Conservation (phyloP, 2,888 invertebrate genomes). For the Pyrochroa serraticornis region DNA sequence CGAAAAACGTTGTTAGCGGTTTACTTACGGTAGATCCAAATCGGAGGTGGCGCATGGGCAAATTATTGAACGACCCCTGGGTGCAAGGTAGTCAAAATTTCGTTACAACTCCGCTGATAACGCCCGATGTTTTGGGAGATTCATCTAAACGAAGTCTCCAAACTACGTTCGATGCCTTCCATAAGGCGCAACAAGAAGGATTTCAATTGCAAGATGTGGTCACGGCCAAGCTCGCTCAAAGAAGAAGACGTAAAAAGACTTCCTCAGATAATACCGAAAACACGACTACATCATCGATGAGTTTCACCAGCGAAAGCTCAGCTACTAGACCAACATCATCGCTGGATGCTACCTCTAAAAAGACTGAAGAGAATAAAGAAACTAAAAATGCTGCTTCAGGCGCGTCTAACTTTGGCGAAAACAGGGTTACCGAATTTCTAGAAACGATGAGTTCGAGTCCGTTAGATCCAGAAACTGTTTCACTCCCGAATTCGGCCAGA, state of each 20-base stretch:
- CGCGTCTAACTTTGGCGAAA: slow-evolving; percentile 60
- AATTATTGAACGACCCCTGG: slow-evolving; percentile 74
- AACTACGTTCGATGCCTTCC: slow-evolving; percentile 72
- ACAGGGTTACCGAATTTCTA: slow-evolving; percentile 60
- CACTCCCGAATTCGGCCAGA: slow-evolving; percentile 33
- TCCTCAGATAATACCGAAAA: slow-evolving; percentile 58
- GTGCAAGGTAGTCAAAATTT: slow-evolving; percentile 59
- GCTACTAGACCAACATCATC: slow-evolving; percentile 48
- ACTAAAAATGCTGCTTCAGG: slow-evolving; percentile 19
- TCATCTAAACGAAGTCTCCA: slow-evolving; percentile 63
- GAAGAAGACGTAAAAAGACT: slow-evolving; percentile 68
- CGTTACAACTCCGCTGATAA: slow-evolving; percentile 64
- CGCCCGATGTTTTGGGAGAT: slow-evolving; percentile 63
- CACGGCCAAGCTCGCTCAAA: slow-evolving; percentile 72
- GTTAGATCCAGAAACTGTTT: slow-evolving; percentile 35
- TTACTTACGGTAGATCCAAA: slow-evolving; percentile 80
- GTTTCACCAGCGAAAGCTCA: slow-evolving; percentile 56
- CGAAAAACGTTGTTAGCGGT: slow-evolving; percentile 76
- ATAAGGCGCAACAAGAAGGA: slow-evolving; percentile 72
- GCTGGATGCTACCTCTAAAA: slow-evolving; percentile 40
- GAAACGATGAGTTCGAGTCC: slow-evolving; percentile 54
- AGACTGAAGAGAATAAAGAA: slow-evolving; percentile 40
- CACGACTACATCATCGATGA: slow-evolving; percentile 53
- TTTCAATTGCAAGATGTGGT: slow-evolving; percentile 75
- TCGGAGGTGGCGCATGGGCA: slow-evolving; percentile 70